Conservation (phyloP, 2,797 vertebrate species). For the Ptychadena robeensis region DNA sequence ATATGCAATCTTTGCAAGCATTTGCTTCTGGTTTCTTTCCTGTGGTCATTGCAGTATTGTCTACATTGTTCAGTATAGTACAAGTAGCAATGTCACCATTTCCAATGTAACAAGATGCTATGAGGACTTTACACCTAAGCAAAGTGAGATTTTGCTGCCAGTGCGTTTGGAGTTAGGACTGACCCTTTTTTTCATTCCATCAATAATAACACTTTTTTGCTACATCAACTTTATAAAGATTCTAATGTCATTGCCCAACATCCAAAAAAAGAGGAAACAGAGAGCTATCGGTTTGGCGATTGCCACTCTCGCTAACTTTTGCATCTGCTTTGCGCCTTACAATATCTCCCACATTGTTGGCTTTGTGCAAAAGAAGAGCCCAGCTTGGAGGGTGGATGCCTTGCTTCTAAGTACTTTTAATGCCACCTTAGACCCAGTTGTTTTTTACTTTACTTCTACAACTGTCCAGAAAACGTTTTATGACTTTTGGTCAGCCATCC, state of each 20-base stretch:
- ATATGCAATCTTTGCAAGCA: conserved; percentile 75
- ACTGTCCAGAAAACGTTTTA: conserved; percentile 73
- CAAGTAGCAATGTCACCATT: not conserved
- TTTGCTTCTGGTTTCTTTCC: conserved; percentile 79
- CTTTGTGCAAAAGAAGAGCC: conserved; percentile 68
- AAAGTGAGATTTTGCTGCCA: conserved; percentile 77
- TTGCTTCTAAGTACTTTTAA: conserved; percentile 84
- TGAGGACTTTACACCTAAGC: conserved; percentile 70
- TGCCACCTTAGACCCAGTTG: conserved; percentile 81
- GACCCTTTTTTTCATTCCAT: conserved; percentile 80
- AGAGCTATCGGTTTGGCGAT: conserved; percentile 81
- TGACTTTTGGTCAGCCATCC: not conserved
- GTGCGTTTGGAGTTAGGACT: conserved; percentile 80
- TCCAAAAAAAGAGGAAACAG: conserved; percentile 71
- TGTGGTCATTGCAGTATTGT: conserved; percentile 78
- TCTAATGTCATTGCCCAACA: conserved; percentile 75
- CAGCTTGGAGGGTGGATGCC: conserved; percentile 76
- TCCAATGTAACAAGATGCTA: conserved; percentile 70
- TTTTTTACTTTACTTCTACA: conserved; percentile 84
- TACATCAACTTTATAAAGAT: conserved; percentile 83
- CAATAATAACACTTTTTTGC: conserved; percentile 79
- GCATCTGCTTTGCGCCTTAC: conserved; percentile 82
- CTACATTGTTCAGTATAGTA: conserved; percentile 74
- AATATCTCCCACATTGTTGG: conserved; percentile 83
- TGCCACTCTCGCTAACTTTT: conserved; percentile 81